Conservation (phyloP, 2,113 vertebrate genomes). For the Piaya cayana region DNA sequence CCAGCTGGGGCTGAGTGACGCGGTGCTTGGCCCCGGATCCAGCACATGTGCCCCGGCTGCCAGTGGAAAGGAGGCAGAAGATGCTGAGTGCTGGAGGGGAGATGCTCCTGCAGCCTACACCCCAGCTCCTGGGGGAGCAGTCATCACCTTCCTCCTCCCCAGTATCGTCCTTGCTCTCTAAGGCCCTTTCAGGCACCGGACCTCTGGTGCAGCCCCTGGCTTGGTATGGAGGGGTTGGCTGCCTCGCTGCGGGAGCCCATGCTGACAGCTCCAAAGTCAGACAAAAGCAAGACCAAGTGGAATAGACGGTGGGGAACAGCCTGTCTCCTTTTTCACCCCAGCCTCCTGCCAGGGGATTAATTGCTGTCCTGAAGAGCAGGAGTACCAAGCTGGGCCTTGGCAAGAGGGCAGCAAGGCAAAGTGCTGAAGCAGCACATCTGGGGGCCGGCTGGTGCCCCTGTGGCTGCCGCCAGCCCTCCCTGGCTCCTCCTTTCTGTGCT, state of each 20-base stretch:
- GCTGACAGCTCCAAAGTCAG: not conserved
- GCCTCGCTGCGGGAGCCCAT: rapidly evolving
- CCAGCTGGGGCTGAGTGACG: not conserved
- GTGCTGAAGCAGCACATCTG: not conserved
- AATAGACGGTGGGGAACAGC: not conserved
- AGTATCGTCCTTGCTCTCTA: not conserved
- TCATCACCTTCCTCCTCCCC: not conserved
- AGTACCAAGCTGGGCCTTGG: not conserved
- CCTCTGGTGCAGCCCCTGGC: not conserved
- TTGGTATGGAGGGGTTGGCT: not conserved
- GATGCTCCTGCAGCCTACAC: not conserved
- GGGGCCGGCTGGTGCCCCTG: not conserved
- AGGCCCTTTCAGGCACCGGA: not conserved
- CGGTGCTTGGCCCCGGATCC: not conserved
- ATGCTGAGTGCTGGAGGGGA: not conserved
- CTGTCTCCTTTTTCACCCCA: not conserved
- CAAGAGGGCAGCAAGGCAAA: not conserved
- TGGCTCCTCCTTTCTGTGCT: not conserved
- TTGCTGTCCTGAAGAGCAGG: not conserved
- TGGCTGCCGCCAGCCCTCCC: not conserved
- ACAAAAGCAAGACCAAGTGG: not conserved
- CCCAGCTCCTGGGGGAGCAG: not conserved
- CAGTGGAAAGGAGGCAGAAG: not conserved
- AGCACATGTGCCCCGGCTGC: rapidly evolving
- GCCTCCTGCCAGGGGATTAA: slow-evolving; percentile 15